A percentile compares a stretch with the other conserved stretches of the same genome.
phyloP scores from a whole-genome alignment of 2,113 vertebrate species.

The Diglossa brunneiventris region DNA sequence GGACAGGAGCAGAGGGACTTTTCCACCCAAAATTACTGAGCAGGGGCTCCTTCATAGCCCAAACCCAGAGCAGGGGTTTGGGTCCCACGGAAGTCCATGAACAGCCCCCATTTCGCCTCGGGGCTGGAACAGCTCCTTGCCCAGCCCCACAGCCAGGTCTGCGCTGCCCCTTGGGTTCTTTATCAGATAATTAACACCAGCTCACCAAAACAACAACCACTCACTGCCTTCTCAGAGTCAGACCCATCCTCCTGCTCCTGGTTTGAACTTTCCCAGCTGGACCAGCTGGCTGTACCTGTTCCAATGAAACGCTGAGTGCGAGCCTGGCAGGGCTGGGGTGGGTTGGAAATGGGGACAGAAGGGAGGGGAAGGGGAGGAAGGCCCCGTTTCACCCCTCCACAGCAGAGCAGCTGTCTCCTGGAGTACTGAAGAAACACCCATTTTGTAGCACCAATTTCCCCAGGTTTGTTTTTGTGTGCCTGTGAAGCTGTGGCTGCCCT shows the following conservation, averaged over 20 bases:
- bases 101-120: fast-evolving
- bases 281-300: not conserved
- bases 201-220: not conserved
- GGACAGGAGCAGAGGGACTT: not conserved
- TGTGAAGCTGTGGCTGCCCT: not conserved
- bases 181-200: fast-evolving
- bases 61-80: not conserved
- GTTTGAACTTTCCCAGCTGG: fast-evolving
- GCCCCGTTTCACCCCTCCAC: not conserved
- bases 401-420: not conserved
- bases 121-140: not conserved
- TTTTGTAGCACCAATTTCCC: fast-evolving
- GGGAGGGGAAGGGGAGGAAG: not conserved
- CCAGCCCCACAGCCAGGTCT: fast-evolving
- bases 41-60: fast-evolving
- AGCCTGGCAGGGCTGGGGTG: not conserved
- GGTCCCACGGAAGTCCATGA: fast-evolving
- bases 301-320: not conserved
- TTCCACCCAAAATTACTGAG: not conserved
- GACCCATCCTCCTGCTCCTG: fast-evolving
- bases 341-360: not conserved
- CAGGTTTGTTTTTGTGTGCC: fast-evolving
- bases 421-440: fast-evolving
- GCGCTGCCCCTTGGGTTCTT: not conserved
- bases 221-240: fast-evolving